Base-by-base conservation (phyloP, 2,113 vertebrate genomes). In the Deroptyus accipitrinus region DNA sequence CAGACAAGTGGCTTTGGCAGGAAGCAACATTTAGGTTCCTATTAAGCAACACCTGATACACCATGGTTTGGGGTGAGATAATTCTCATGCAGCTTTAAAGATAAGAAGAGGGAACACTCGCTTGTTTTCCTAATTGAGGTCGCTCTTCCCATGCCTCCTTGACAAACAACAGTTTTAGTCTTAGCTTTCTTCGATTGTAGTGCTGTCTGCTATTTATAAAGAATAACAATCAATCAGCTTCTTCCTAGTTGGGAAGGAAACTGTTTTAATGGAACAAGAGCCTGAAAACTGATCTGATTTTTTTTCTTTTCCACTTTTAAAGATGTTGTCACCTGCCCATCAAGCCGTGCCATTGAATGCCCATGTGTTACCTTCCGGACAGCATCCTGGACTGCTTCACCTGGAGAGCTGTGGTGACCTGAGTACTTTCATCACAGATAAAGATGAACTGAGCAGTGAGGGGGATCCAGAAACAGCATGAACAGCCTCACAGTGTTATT, bases 371-470 rank as follows among this genome's bases (percentile, higher is more conserved):
- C 97, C 97, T 33, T 93, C 57, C 3, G 90, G 95, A 70, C 88
- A 83, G 27, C 96, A 79, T 17, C 95, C 98, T 2, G 96, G 96
- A 37, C 44, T 98, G 90, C 92, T 99, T 67, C 97, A 99, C 81
- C 97, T 98, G 84, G 85, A 92, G 61, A 99, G 98, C 91, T 99
- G 98, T 19, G 99, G 98, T 6, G 98, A 99, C 86, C 95, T 99
- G 51, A 99, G 98, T 95, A 98, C 98, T 75, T 99, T 98, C 39
- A 97, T 97, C 35, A 90, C 90, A 4, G 84, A 61, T 2, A 96
- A 97, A 62, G 73, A 94, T 5, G 87, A 96, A 2, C 24, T 30
- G 57, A 9, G 51, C 6, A 1, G 86, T 94, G 57, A 89, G 80
- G 33, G 95, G 77, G 51, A 91, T 77, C 49, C 97, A 37, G 63